Conservation (phyloP, 2,797 vertebrate genomes). For the Rhinichthys osculus region DNA sequence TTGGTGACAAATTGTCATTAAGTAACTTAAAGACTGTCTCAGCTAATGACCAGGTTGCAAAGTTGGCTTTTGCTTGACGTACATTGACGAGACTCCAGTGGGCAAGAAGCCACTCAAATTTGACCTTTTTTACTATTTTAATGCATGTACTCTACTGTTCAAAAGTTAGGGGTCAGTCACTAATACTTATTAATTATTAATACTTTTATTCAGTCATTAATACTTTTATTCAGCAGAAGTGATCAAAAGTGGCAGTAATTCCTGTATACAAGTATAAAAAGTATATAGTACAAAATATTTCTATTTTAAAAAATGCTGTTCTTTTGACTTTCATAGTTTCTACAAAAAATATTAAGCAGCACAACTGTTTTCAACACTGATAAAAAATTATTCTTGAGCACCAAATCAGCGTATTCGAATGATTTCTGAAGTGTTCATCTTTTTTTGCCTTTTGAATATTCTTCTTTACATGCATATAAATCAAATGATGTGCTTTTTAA, state of each 20-base stretch:
- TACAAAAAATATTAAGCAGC: neutral
- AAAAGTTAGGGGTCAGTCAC: no score
- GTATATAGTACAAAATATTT: neutral
- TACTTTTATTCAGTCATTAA: neutral
- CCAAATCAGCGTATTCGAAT: neutral
- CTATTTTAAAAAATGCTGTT: no score
- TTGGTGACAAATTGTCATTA: constrained; percentile 41
- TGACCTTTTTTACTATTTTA: neutral
- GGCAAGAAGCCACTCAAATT: neutral
- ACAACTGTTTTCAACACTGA: neutral
- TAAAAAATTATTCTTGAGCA: neutral
- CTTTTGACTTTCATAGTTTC: no score
- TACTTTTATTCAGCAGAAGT: neutral
- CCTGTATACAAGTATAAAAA: neutral
- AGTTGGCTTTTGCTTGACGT: constrained; percentile 43
- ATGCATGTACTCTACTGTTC: neutral
- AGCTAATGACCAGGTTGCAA: constrained; percentile 45
- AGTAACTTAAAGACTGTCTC: constrained; percentile 46
- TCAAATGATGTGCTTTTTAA: neutral
- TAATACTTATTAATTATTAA: no score
- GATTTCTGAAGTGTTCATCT: neutral
- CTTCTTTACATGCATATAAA: neutral
- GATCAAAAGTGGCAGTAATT: neutral
- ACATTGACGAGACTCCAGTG: constrained; percentile 17
- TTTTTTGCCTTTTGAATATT: neutral